Conservation (phyloP, 2,888 invertebrate species). For the Timema podura region DNA sequence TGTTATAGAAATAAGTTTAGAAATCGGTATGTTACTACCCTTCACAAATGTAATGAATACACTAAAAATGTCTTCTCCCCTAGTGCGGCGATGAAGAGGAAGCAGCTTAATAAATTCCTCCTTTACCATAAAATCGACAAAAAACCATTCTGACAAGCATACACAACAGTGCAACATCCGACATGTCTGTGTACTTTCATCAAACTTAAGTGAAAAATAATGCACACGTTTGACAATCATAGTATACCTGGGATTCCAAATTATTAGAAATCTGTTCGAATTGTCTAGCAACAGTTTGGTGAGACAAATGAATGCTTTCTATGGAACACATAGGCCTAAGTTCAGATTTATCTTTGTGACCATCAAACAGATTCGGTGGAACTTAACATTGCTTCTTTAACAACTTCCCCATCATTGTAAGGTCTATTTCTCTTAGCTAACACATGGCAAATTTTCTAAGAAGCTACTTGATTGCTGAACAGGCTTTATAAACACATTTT, state of each 20-base stretch:
- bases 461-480: not conserved
- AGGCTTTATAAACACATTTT: not conserved
- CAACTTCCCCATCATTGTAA: constrained; percentile 5
- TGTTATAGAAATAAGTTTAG: constrained; percentile 1
- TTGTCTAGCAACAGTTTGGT: constrained; percentile 10
- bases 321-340: constrained; percentile 10
- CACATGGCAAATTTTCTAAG: constrained; percentile 10
- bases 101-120: not conserved
- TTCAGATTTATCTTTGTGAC: constrained; percentile 4
- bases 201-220: constrained; percentile 6
- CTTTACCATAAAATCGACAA: constrained; percentile 10
- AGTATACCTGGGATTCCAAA: not conserved
- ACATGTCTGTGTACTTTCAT: constrained; percentile 1
- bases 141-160: constrained; percentile 11
- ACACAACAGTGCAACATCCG: constrained; percentile 6
- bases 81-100: not conserved
- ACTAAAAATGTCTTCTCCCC: constrained; percentile 1
- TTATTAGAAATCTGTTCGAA: constrained; percentile 6
- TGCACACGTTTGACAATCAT: not conserved
- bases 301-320: constrained; percentile 9
- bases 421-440: constrained; percentile 11
- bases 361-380: not conserved
- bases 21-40: not conserved
- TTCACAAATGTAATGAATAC: not conserved
- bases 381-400: constrained; percentile 7